Conservation (phyloP, 1,140 invertebrate species). For the Drosophila pectinifera region DNA sequence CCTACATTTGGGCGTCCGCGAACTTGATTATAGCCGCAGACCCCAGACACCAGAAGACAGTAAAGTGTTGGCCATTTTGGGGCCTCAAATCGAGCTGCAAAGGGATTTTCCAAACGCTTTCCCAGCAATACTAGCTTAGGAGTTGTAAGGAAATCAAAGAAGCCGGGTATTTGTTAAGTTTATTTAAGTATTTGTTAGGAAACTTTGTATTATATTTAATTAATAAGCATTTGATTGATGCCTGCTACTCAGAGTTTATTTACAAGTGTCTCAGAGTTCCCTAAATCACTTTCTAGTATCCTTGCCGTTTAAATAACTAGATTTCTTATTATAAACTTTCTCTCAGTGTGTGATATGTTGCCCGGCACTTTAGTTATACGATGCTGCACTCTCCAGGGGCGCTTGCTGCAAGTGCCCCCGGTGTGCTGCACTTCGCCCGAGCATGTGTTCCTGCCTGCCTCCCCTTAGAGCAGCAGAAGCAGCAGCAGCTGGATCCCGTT, state of each 20-base stretch:
- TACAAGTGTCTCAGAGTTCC: too few species aligned
- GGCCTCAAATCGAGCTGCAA: conserved; percentile 2
- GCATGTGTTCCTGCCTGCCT: conserved; percentile 1
- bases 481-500: conserved; percentile 13
- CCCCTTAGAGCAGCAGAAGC: too few species aligned
- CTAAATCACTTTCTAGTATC: too few species aligned
- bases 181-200: not conserved
- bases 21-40: conserved; percentile 28
- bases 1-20: conserved; percentile 33
- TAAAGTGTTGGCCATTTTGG: conserved; percentile 23
- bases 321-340: not conserved
- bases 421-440: conserved; percentile 10
- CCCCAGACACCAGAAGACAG: conserved; percentile 1
- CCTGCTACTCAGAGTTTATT: too few species aligned
- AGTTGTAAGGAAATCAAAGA: not conserved
- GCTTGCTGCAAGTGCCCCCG: conserved; percentile 12
- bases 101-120: conserved; percentile 17
- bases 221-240: too few species aligned
- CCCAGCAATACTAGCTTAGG: too few species aligned
- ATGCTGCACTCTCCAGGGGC: conserved; percentile 20
- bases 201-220: too few species aligned
- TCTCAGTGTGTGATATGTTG: not conserved
- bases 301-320: not conserved
- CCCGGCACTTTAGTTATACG: conserved; percentile 28
- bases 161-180: not conserved